Evolutionary conservation across 2,797 vertebrate species (phyloP).

Genomic region (Hapalemur alaotrensis): DNA sequence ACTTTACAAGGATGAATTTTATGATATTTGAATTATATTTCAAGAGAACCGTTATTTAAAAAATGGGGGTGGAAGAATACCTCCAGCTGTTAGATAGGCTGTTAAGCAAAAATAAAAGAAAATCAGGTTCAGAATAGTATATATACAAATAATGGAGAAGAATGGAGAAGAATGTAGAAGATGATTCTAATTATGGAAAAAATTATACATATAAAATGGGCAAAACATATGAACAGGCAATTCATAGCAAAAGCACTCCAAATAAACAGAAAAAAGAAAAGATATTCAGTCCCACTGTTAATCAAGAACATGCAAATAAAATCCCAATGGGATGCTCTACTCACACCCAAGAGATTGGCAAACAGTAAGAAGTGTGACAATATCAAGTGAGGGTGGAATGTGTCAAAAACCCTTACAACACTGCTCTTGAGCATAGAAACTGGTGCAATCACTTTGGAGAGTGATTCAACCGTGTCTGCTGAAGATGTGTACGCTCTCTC

Average conservation of each 20-base stretch:
- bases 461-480: background rate
- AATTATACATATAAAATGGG: background rate
- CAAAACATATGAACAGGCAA: background rate
- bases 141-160: background rate
- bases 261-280: background rate
- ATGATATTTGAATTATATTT: background rate
- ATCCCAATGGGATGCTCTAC: background rate
- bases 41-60: background rate
- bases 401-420: background rate
- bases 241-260: background rate
- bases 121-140: background rate
- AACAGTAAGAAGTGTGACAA: background rate
- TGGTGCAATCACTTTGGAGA: background rate
- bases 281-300: background rate
- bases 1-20: background rate
- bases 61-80: background rate
- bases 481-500: too few relatives aligned
- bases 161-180: background rate
- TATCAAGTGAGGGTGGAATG: background rate
- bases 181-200: background rate
- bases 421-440: background rate
- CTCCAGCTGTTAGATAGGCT: background rate
- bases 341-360: background rate
- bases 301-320: background rate
- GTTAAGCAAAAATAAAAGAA: background rate